Base-by-base conservation (phyloP, 2,888 invertebrate genomes). In the Tetragnatha montana region DNA sequence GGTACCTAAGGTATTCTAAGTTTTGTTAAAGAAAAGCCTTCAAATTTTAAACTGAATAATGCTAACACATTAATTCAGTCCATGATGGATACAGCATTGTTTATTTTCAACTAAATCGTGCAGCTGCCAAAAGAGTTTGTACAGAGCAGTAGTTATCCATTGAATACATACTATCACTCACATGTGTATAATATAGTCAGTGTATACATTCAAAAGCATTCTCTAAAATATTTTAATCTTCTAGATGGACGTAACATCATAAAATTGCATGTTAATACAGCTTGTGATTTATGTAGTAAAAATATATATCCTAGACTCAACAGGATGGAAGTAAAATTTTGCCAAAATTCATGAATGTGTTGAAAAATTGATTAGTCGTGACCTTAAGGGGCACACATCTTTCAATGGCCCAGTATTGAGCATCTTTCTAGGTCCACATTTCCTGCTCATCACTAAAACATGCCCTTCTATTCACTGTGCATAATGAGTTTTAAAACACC, bases 61-160 rank as follows among this genome's bases (percentile, higher is more conserved):
- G 4, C 35, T 35, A 35, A 35, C 35, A 35, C 35, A 35, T 35
- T 35, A 35, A 35, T 35, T 2, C 35, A 35, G 35, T 35, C 35
- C 60, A 60, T 12, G 60, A 60, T 12, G 47, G 49, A 71, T 51
- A 73, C 74, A 74, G 51, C 51, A 82, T 70, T 74, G 74, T n/a
- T 82, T 82, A 74, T 74, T 82, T 74, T 82, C 50, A 82, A 82
- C 82, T 82, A 82, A 71, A n/a, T 68, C 60, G 88, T 88, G 88
- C 88, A 88, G 88, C 88, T 88, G 88, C 88, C 88, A 83, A 79
- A 88, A 79, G 82, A 88, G 82, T 88, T 88, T 88, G 82, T 88
- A 88, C 88, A 88, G 78, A 88, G 88, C 83, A 83, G 47, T 74
- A 47, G 73, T 73, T 83, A 83, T n/a, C 70, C 60, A 82, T 82